Evolutionary conservation across 2,888 invertebrate species (phyloP).

Genomic region (Epiblema foenella): DNA sequence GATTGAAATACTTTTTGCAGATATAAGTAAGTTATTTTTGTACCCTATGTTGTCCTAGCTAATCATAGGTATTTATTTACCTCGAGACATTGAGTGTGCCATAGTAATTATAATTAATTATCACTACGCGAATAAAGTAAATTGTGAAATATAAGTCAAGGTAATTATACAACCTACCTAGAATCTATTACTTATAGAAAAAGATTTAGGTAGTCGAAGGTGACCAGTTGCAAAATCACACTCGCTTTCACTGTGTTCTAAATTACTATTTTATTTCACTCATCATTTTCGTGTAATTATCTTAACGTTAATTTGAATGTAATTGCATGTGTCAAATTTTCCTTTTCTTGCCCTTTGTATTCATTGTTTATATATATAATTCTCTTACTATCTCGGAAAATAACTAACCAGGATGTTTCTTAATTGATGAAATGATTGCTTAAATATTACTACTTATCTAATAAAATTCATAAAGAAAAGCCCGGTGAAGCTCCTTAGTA

Average conservation of each 20-base stretch:
- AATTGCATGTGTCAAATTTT: conserved; percentile 11
- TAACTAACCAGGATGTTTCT: background rate
- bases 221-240: conserved; percentile 1
- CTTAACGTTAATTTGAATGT: background rate
- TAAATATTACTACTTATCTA: no score
- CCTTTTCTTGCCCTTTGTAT: background rate
- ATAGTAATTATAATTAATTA: background rate
- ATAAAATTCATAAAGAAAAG: no score
- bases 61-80: background rate
- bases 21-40: no score
- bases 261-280: background rate
- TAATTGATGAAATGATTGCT: background rate
- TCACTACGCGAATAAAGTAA: background rate
- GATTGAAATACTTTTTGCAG: no score
- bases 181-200: background rate
- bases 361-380: background rate
- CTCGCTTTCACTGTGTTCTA: conserved; percentile 15
- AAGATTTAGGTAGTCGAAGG: background rate
- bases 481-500: background rate
- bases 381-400: background rate
- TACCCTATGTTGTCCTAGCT: background rate
- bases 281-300: background rate
- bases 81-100: background rate
- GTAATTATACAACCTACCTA: no score
- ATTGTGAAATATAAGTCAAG: background rate